Base-by-base conservation (phyloP, 2,797 vertebrate species). In the Onychomys leucogaster region DNA sequence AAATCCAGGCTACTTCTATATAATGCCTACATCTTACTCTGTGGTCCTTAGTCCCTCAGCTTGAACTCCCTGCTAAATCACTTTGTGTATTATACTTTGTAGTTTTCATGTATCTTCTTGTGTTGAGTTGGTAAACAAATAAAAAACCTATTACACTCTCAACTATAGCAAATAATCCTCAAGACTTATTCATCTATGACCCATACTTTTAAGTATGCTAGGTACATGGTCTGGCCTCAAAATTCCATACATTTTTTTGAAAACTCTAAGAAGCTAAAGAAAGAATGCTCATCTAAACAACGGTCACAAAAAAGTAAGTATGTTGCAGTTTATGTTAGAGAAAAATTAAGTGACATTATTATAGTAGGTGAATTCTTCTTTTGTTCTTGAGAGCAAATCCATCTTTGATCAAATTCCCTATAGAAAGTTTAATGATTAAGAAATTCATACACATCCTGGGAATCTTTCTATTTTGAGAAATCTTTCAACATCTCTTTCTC, bases 401-500 rank as follows among this genome's bases (percentile, higher is more conserved):
- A 0, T 82, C 57, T 89, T 90, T 71, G 29, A 77, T 37, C 21
- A 69, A 13, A 83, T 89, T 89, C 0, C 19, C 23, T 86, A 23
- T 13, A 46, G 6, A 29, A 17, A 77, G 16, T 46, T 43, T 75
- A 91, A 67, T 86, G 78, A 89, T 93, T 65, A 86, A 41, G 19
- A 78, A 63, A 27, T 59, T 59, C 27, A 92, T 21, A 37, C n/a
- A 88, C 46, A 86, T 94, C 82, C 17, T 43, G 55, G 81, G 17
- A 94, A 57, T 71, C 71, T 76, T 85, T 89, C 29, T 12, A 55
- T 34, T 85, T 91, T 57, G 34, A 89, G 27, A 89, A 94, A 89
- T 41, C 37, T 11, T 96, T 91, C 21, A 75, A 27, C 1, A 2
- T 93, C 11, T 52, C 27, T 89, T n/a, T 17, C 32, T 34, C 41